Percentiles rank a stretch among this genome's conserved stretches.
phyloP scores from a whole-genome alignment of 1,140 invertebrate genomes.

The Elysia chlorotica region DNA sequence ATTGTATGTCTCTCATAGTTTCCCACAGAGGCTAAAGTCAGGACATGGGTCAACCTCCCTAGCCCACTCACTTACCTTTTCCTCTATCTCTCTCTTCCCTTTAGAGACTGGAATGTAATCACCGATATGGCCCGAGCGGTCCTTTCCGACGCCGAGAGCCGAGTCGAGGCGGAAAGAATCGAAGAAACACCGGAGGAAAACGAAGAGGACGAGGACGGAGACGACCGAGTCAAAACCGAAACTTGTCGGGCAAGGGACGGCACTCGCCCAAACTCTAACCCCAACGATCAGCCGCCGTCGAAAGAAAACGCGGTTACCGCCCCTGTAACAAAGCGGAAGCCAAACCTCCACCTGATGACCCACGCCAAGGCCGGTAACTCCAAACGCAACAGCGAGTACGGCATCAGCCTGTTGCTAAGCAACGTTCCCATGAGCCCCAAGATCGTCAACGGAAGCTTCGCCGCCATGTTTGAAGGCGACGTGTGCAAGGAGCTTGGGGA shows the following conservation, averaged over 20 bases:
- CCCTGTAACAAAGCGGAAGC: neutral
- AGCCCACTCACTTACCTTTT: no score
- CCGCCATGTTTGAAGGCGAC: constrained; percentile 91
- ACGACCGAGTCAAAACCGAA: constrained; percentile 60
- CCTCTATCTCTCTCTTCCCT: no score
- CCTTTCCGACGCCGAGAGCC: constrained; percentile 35
- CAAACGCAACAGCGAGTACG: constrained; percentile 72
- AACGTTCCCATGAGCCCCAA: constrained; percentile 97
- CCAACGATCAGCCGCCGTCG: neutral
- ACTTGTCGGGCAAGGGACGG: neutral
- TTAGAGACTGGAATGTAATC: constrained; percentile 71
- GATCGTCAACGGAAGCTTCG: constrained; percentile 95
- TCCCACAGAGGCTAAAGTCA: no score
- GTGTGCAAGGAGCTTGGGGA: constrained; percentile 77
- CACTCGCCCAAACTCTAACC: no score
- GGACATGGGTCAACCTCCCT: no score
- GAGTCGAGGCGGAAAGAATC: neutral
- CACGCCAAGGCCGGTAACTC: constrained; percentile 4
- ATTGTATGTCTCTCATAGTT: no score
- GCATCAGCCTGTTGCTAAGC: constrained; percentile 85
- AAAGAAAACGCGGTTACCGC: neutral
- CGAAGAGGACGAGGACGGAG: constrained; percentile 54
- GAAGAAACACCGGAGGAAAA: constrained; percentile 37
- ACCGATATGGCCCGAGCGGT: constrained; percentile 77
- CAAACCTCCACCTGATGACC: neutral